Evolutionary conservation across 2,888 invertebrate species (phyloP).

Genomic region (Pachydiplax longipennis): DNA sequence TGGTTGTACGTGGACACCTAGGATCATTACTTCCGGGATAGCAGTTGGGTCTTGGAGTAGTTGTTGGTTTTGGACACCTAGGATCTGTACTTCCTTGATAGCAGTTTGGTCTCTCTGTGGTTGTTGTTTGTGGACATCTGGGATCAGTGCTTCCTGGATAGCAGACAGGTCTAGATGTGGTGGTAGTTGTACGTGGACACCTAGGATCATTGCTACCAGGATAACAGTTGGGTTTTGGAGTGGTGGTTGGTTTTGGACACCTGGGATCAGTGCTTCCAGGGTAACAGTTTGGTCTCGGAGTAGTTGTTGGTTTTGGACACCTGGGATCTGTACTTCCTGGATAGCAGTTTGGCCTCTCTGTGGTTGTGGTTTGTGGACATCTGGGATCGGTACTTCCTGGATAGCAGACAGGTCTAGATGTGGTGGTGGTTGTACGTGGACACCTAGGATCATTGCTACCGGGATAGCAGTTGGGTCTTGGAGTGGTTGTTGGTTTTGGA

Average conservation of each 20-base stretch:
- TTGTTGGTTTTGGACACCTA: slow-evolving; percentile 54
- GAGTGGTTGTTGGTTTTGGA: slow-evolving; percentile 44
- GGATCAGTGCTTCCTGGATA: slow-evolving; percentile 56
- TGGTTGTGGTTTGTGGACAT: slow-evolving; percentile 54
- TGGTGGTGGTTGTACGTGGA: slow-evolving; percentile 49
- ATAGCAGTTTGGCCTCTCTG: slow-evolving; percentile 52
- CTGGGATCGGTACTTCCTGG: slow-evolving; percentile 50
- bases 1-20: slow-evolving; percentile 49
- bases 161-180: slow-evolving; percentile 51
- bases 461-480: slow-evolving; percentile 48
- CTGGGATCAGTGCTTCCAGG: slow-evolving; percentile 51
- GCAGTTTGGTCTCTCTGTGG: slow-evolving; percentile 54
- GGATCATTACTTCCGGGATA: slow-evolving; percentile 51
- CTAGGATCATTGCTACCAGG: slow-evolving; percentile 55
- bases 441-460: slow-evolving; percentile 52
- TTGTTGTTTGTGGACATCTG: slow-evolving; percentile 51
- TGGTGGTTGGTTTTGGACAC: slow-evolving; percentile 50
- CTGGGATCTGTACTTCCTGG: slow-evolving; percentile 50
- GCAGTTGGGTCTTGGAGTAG: slow-evolving; percentile 47
- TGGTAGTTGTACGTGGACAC: slow-evolving; percentile 51
- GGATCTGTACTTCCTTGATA: slow-evolving; percentile 58
- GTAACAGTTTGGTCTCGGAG: slow-evolving; percentile 47
- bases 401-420: slow-evolving; percentile 29
- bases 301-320: slow-evolving; percentile 53
- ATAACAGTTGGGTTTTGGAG: slow-evolving; percentile 51